Conservation (phyloP, 1,140 invertebrate species). For the Brachionus rotundiformis region DNA sequence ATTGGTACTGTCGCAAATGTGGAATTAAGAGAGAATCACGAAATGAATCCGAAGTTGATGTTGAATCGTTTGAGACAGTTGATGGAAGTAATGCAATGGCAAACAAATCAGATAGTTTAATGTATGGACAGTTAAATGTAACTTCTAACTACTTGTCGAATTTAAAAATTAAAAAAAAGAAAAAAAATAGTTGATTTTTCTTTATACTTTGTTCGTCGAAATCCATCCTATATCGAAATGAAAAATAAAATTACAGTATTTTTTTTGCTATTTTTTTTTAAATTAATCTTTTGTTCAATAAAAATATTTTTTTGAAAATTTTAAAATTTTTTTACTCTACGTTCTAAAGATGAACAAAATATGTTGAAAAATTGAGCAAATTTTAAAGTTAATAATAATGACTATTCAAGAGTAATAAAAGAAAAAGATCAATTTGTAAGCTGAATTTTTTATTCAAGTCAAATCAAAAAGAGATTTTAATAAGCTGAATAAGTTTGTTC, state of each 20-base stretch:
- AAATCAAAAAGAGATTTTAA: neutral
- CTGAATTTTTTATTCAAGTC: neutral
- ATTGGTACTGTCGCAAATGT: conserved; percentile 50
- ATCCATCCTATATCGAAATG: neutral
- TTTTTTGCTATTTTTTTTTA: conserved; percentile 1
- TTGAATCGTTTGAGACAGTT: neutral
- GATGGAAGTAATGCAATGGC: neutral
- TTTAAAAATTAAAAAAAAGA: conserved; percentile 47
- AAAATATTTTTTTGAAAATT: neutral
- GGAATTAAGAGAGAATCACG: neutral
- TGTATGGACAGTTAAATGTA: neutral
- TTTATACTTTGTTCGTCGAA: neutral
- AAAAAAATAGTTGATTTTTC: neutral
- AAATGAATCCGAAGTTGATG: conserved; percentile 3
- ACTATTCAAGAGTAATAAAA: no score
- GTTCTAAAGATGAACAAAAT: no score
- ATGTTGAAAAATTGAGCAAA: no score
- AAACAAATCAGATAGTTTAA: neutral
- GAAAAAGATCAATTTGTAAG: no score
- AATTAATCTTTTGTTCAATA: conserved; percentile 13
- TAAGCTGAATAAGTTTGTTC: neutral
- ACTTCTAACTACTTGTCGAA: conserved; percentile 10
- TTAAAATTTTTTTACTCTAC: neutral
- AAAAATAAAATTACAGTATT: conserved; percentile 7
- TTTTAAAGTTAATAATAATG: no score